phyloP scores from a whole-genome alignment of 2,113 vertebrate species.

The Verasper variegatus region DNA sequence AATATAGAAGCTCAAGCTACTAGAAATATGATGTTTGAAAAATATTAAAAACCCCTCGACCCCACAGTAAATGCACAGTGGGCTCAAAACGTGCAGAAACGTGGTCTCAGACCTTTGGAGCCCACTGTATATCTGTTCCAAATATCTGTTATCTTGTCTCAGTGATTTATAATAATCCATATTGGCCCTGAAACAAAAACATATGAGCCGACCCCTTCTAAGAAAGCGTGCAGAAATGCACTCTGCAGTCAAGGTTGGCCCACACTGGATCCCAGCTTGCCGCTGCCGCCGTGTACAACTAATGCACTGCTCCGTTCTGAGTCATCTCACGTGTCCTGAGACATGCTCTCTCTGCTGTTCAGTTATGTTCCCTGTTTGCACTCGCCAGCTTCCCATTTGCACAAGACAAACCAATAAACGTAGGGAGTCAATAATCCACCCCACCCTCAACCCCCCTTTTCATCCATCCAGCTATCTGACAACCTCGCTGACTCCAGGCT shows the following conservation, averaged over 20 bases:
- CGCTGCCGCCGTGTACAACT: slow-evolving; percentile 1
- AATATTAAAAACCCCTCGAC: no score
- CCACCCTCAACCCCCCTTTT: background rate
- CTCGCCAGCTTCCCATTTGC: slow-evolving; percentile 36
- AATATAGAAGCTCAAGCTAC: no score
- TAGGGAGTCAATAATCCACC: slow-evolving; percentile 36
- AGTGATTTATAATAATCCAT: no score
- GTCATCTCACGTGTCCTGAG: slow-evolving; percentile 34
- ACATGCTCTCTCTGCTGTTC: background rate
- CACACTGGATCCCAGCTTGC: slow-evolving; percentile 4
- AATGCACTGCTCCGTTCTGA: slow-evolving; percentile 10
- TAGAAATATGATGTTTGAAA: no score
- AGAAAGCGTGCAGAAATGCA: slow-evolving; percentile 12
- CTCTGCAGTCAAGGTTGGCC: slow-evolving; percentile 24
- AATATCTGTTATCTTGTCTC: no score
- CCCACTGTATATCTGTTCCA: no score
- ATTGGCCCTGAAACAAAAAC: background rate
- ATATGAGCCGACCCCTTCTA: background rate
- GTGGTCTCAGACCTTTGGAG: no score
- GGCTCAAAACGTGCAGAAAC: no score
- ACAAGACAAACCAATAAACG: slow-evolving; percentile 46
- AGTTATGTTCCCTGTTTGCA: slow-evolving; percentile 41
- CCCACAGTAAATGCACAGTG: no score
- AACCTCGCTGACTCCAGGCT: slow-evolving; percentile 51
- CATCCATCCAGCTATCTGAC: slow-evolving; percentile 16